Conservation (phyloP, 2,888 invertebrate species). For the Lobophora halterata region DNA sequence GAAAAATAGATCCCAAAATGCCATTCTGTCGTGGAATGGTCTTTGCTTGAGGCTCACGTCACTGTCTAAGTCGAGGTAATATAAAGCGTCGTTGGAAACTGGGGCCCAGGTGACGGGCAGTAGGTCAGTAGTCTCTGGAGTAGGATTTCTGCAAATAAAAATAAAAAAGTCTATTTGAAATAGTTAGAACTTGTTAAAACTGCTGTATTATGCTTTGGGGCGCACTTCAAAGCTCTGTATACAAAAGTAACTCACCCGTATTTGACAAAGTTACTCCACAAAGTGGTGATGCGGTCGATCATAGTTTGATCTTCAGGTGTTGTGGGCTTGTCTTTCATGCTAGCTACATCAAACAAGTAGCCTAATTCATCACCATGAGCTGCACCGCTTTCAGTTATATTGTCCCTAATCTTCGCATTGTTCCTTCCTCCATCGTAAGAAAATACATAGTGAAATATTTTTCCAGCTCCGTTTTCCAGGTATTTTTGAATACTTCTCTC, state of each 20-base stretch:
- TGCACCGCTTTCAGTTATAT: conserved; percentile 18
- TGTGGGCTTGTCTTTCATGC: conserved; percentile 6
- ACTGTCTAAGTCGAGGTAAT: conserved; percentile 27
- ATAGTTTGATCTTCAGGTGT: conserved; percentile 24
- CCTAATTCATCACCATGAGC: conserved; percentile 28
- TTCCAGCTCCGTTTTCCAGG: conserved; percentile 15
- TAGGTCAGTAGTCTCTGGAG: conserved; percentile 31
- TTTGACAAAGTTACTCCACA: conserved; percentile 37
- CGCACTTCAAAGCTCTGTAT: too few species aligned
- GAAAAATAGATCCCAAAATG: conserved; percentile 39
- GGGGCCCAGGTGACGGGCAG: conserved; percentile 37
- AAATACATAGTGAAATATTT: conserved; percentile 28
- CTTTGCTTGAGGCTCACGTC: conserved; percentile 23
- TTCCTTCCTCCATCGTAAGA: conserved; percentile 26
- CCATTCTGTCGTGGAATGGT: conserved; percentile 32
- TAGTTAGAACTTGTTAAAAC: too few species aligned
- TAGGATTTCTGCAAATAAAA: conserved; percentile 36
- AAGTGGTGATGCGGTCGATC: conserved; percentile 25
- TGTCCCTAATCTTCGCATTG: conserved; percentile 8
- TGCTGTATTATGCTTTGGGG: too few species aligned
- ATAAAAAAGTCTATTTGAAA: too few species aligned
- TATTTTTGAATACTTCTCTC: conserved; percentile 18
- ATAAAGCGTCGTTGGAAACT: conserved; percentile 20
- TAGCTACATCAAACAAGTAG: conserved; percentile 23
- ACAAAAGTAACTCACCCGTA: conserved; percentile 30